Percentiles rank a stretch among this genome's conserved stretches.
Evolutionary conservation across 2,888 invertebrate genomes (phyloP).

Genomic region (Tuta absoluta): DNA sequence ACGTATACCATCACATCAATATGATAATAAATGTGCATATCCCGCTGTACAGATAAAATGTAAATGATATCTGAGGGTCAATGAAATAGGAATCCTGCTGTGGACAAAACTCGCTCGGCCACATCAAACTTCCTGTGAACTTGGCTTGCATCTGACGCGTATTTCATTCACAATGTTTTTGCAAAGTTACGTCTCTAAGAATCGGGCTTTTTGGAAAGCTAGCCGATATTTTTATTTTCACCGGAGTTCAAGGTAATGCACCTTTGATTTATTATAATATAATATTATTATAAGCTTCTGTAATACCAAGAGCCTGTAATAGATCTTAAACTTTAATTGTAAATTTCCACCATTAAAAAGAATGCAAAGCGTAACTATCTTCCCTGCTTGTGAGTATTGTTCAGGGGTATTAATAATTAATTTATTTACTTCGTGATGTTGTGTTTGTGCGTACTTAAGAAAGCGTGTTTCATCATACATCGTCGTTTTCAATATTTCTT

Average conservation of each 20-base stretch:
- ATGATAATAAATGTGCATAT: neutral
- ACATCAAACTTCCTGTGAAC: neutral
- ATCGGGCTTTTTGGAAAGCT: neutral
- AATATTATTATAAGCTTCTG: no score
- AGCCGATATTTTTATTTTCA: neutral
- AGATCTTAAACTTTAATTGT: no score
- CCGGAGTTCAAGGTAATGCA: neutral
- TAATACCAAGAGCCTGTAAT: no score
- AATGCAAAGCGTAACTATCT: no score
- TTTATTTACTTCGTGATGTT: no score
- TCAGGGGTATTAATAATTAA: no score
- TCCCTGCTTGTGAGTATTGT: no score
- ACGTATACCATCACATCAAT: neutral
- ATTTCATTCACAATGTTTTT: neutral
- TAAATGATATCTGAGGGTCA: constrained; percentile 1
- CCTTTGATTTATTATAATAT: neutral
- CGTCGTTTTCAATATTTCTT: no score
- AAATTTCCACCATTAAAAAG: no score
- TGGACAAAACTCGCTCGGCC: neutral
- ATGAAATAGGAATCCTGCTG: constrained; percentile 5
- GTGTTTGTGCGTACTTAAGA: no score
- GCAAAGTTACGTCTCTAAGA: neutral
- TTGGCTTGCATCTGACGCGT: neutral
- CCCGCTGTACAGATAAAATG: neutral
- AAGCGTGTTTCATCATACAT: no score